These are phyloP conservation scores for Miltochrista miniata DNA, from an alignment of 2,888 invertebrate species.

Conservation along the genomic window DNA sequence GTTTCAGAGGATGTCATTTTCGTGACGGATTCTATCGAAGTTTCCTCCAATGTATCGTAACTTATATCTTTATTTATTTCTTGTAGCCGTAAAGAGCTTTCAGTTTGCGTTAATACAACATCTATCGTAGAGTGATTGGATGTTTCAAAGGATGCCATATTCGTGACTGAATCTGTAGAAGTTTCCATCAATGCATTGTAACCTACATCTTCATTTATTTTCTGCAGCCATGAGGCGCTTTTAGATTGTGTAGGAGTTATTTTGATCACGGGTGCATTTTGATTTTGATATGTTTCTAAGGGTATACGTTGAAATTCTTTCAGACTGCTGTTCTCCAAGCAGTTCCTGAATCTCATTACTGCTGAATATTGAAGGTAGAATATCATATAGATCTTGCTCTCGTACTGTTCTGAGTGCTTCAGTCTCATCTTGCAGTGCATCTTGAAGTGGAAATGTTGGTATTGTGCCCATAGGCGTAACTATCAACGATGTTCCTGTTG, in stretches of 20 bases:
- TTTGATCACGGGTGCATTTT: not conserved
- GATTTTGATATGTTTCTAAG: not conserved
- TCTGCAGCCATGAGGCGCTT: not conserved
- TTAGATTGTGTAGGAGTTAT: not conserved
- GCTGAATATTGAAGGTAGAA: not conserved
- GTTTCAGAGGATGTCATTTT: not conserved
- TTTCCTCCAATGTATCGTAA: not conserved
- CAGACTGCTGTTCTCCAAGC: not conserved
- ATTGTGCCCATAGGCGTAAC: not conserved
- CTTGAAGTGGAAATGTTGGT: not conserved
- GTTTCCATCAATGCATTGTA: not conserved
- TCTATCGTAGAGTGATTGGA: too few species aligned
- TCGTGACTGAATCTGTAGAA: not conserved
- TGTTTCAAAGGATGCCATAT: not conserved
- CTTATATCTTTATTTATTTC: not conserved
- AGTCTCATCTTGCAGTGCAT: too few species aligned
- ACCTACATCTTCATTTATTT: not conserved
- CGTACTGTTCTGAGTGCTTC: not conserved
- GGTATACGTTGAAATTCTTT: not conserved
- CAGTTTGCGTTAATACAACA: too few species aligned
- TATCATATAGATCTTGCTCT: not conserved
- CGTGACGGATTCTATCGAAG: not conserved
- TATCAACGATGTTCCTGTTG: not conserved
- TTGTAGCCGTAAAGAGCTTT: not conserved
- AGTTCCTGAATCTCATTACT: not conserved